Conservation (phyloP, 1,140 invertebrate species). For the Limonius californicus region DNA sequence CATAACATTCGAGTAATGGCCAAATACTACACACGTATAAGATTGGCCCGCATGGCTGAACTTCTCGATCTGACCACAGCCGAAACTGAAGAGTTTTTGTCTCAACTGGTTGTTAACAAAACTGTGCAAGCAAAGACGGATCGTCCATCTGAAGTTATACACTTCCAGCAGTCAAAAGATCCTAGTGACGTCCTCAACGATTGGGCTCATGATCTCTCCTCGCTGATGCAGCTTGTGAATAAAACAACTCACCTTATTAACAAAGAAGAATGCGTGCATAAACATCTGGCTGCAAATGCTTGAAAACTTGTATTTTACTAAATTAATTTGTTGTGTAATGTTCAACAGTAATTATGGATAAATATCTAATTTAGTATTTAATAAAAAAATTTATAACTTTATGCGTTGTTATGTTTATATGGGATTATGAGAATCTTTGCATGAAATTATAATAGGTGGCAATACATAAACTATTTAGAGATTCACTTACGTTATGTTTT, state of each 20-base stretch:
- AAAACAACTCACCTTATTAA: constrained; percentile 98
- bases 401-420: too few relatives aligned
- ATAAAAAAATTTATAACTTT: too few relatives aligned
- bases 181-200: constrained; percentile 93
- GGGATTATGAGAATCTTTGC: too few relatives aligned
- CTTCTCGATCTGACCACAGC: constrained; percentile 81
- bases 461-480: too few relatives aligned
- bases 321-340: too few relatives aligned
- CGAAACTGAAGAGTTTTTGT: constrained; percentile 94
- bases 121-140: constrained; percentile 92
- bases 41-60: constrained; percentile 87
- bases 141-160: constrained; percentile 84
- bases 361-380: too few relatives aligned
- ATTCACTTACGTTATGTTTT: too few relatives aligned
- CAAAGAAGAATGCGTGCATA: constrained; percentile 94
- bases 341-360: too few relatives aligned
- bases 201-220: constrained; percentile 88
- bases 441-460: too few relatives aligned
- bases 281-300: constrained; percentile 53
- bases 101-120: constrained; percentile 89
- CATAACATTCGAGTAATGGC: constrained; percentile 99
- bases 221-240: constrained; percentile 94
- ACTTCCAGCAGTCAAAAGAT: constrained; percentile 82
- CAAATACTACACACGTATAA: constrained; percentile 95
- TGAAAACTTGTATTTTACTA: too few relatives aligned